phyloP scores from a whole-genome alignment of 2,113 vertebrate species.

The Zosterops pallidus region DNA sequence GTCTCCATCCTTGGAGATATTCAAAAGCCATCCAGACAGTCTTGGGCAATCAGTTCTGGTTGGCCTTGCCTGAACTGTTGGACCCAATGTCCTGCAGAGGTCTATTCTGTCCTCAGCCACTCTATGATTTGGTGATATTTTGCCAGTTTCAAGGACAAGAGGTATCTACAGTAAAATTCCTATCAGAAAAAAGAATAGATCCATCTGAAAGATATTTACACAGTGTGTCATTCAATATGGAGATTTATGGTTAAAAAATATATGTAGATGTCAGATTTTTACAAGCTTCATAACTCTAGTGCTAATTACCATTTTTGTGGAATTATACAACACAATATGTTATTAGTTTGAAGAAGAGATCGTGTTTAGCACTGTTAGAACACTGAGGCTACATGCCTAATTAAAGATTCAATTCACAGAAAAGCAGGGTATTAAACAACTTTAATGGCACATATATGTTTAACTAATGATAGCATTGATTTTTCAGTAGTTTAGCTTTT shows the following conservation, averaged over 20 bases:
- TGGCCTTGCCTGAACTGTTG: neutral
- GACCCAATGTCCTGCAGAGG: neutral
- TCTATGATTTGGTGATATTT: neutral
- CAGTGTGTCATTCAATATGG: neutral
- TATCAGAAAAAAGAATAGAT: neutral
- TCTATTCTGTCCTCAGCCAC: accelerated
- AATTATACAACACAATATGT: neutral
- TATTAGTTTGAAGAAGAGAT: neutral
- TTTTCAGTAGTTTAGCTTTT: conserved; percentile 7
- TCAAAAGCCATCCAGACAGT: neutral
- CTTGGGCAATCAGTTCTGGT: neutral
- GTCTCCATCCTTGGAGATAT: neutral
- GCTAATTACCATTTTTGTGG: neutral
- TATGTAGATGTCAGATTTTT: neutral
- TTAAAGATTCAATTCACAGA: neutral
- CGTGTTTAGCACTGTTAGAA: neutral
- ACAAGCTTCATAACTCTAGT: neutral
- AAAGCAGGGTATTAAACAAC: neutral
- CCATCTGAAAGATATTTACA: neutral
- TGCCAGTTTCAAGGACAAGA: neutral
- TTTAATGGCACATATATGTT: neutral
- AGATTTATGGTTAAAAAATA: neutral
- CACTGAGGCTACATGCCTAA: neutral
- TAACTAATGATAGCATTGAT: conserved; percentile 22
- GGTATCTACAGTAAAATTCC: neutral